These are phyloP conservation scores for Neopelma chrysocephalum DNA, from an alignment of 2,797 vertebrate genomes.

Conservation along the genomic window DNA sequence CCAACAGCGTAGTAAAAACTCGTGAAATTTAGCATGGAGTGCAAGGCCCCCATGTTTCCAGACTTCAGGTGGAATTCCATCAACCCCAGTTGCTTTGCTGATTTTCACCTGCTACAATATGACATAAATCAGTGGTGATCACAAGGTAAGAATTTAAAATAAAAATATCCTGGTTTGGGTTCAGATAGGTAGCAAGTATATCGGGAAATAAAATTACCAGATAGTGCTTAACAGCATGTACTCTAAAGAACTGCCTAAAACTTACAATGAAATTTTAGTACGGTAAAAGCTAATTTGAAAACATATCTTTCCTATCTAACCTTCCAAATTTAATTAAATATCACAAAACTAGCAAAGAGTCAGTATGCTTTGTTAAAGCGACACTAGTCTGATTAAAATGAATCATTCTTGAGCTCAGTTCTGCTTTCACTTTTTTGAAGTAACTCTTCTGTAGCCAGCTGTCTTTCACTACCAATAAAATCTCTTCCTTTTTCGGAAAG, in stretches of 20 bases:
- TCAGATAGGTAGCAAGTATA: background rate
- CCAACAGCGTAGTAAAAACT: too few relatives aligned
- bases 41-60: too few relatives aligned
- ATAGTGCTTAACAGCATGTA: background rate
- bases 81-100: too few relatives aligned
- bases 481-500: background rate
- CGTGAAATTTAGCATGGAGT: too few relatives aligned
- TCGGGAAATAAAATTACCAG: background rate
- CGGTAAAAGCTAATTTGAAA: conserved; percentile 8
- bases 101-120: too few relatives aligned
- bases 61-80: too few relatives aligned
- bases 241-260: background rate
- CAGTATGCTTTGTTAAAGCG: background rate
- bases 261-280: background rate
- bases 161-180: background rate
- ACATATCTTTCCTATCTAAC: background rate
- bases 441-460: background rate
- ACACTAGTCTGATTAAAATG: background rate
- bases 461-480: background rate
- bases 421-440: background rate
- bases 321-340: conserved; percentile 21
- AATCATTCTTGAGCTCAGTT: background rate
- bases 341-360: background rate
- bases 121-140: background rate
- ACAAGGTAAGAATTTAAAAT: background rate